These are phyloP conservation scores for Lasius platythorax DNA, from an alignment of 2,888 invertebrate genomes.

Conservation along the genomic window DNA sequence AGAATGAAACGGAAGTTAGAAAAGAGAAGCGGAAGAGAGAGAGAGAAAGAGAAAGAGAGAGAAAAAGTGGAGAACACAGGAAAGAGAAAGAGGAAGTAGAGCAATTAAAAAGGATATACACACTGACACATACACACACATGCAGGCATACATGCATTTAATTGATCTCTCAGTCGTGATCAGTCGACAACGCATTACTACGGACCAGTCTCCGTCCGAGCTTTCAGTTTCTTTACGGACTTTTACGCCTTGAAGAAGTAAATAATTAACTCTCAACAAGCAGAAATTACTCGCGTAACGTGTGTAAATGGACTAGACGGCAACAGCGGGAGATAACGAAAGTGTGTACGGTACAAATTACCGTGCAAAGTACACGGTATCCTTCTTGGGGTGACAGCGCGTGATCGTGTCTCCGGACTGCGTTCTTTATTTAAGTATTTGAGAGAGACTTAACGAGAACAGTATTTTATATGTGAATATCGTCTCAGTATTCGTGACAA, in stretches of 20 bases:
- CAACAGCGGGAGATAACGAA: constrained; percentile 28
- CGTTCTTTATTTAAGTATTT: constrained; percentile 53
- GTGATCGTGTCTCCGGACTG: not conserved
- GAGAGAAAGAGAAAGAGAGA: not conserved
- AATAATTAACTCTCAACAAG: constrained; percentile 57
- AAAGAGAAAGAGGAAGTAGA: constrained; percentile 14
- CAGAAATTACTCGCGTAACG: constrained; percentile 13
- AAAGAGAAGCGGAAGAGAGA: constrained; percentile 42
- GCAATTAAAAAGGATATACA: constrained; percentile 9
- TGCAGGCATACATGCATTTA: not conserved
- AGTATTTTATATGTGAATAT: constrained; percentile 36
- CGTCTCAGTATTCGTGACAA: constrained; percentile 22
- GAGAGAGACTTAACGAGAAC: constrained; percentile 50
- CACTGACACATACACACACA: not conserved
- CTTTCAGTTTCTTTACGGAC: constrained; percentile 71
- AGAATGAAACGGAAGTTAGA: constrained; percentile 65
- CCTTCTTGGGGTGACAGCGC: not conserved
- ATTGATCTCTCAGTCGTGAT: constrained; percentile 68
- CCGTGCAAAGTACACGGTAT: constrained; percentile 12
- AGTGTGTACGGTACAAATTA: not conserved
- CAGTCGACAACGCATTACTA: constrained; percentile 78
- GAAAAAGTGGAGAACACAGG: constrained; percentile 8
- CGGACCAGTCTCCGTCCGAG: constrained; percentile 78
- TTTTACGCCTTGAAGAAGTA: constrained; percentile 55
- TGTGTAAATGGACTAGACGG: not conserved